Base-by-base conservation (phyloP, 2,797 vertebrate genomes). In the Megalops cyprinoides region DNA sequence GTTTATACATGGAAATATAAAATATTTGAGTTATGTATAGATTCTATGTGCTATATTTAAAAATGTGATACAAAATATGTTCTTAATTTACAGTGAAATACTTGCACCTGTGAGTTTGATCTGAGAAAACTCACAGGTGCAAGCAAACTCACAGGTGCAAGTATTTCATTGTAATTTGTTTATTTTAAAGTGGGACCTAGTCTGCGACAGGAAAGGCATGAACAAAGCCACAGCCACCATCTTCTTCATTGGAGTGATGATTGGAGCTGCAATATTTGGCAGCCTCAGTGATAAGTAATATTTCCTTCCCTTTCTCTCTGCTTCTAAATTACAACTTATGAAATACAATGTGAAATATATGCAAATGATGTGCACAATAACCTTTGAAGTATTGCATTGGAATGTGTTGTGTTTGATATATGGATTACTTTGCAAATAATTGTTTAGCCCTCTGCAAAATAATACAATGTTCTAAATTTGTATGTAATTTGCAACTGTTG, bases 161-260 rank as follows among this genome's bases (percentile, higher is more conserved):
- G n/a, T n/a, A n/a, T n/a, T n/a, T n/a, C n/a, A n/a, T n/a, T n/a
- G n/a, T n/a, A n/a, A n/a, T 75, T 39, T 34, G 1, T 8, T 74
- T 65, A 4, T 28, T 76, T 60, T 79, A n/a, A 56, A 95, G 95
- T 95, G 93, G 94, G 92, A 95, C 86, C 90, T 95, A 0, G 94
- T 95, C 58, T 95, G 94, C 84, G 88, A 88, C 71, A 89, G 85
- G 73, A 94, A 90, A 85, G 84, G 91, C 25, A 78, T 93, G 90
- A 94, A 92, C 84, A 93, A 91, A 79, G 90, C 89, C 14, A 91
- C 92, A 12, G 91, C 89, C 76, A 93, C 93, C 14, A 56, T 91
- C 77, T 95, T 95, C 80, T 95, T 95, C 55, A 73, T 91, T 39
- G 95, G 95, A 3, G 92, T 95, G 20, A 95, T 95, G 94, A 28